phyloP scores from a whole-genome alignment of 2,113 vertebrate genomes.

The Cygnus buccinator region DNA sequence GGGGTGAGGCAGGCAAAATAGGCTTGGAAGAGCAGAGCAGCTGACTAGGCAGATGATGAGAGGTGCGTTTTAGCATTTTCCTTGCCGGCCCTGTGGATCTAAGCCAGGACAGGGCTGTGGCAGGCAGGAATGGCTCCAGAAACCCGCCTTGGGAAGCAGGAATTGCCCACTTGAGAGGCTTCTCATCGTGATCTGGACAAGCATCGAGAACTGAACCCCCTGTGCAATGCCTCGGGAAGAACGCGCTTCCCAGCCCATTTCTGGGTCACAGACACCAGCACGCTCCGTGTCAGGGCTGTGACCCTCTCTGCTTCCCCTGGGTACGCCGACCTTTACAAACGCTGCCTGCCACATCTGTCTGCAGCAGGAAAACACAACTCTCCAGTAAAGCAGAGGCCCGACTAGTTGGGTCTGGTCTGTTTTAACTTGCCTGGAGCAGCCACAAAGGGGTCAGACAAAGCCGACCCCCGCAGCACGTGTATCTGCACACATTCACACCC shows the following conservation, averaged over 20 bases:
- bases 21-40: slow-evolving; percentile 50
- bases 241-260: accelerated
- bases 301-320: neutral
- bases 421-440: neutral
- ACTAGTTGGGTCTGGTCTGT: neutral
- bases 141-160: neutral
- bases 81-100: neutral
- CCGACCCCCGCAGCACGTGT: neutral
- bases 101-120: neutral
- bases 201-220: accelerated
- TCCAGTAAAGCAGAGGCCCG: neutral
- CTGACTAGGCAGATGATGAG: slow-evolving; percentile 53
- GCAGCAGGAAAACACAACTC: neutral
- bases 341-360: neutral
- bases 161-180: neutral
- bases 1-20: slow-evolving; percentile 6
- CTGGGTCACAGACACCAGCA: neutral
- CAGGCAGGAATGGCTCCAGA: neutral
- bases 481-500: neutral
- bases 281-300: accelerated
- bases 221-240: neutral
- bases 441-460: neutral
- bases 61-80: slow-evolving; percentile 17
- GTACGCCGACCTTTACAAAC: neutral
- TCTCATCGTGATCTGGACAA: neutral